Percentiles rank a stretch among this genome's conserved stretches.
Evolutionary conservation across 2,797 vertebrate genomes (phyloP).

Genomic region (Trichosurus vulpecula): DNA sequence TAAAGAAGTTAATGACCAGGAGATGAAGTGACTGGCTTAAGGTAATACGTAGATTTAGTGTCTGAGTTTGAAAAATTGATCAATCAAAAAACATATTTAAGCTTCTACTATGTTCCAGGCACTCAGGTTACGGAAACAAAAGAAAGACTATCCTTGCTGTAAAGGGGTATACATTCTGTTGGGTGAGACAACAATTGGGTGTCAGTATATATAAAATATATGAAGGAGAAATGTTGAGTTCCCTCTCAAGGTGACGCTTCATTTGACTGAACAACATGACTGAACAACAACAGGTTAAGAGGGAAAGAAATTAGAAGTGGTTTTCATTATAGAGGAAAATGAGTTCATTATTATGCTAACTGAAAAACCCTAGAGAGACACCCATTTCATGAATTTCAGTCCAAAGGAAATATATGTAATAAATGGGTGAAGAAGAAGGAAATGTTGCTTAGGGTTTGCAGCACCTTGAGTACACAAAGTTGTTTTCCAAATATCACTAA

Average conservation of each 20-base stretch:
- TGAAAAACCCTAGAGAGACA: conserved; percentile 15
- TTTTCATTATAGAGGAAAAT: conserved; percentile 49
- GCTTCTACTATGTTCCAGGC: neutral
- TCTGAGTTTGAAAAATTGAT: neutral
- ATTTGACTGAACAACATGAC: neutral
- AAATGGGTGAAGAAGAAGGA: conserved; percentile 22
- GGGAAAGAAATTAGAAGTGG: neutral
- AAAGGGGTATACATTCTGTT: neutral
- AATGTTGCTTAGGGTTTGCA: conserved; percentile 4
- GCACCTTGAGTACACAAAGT: conserved; percentile 21
- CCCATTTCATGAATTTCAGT: neutral
- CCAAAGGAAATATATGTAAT: conserved; percentile 17
- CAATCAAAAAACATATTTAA: neutral
- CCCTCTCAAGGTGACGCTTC: neutral
- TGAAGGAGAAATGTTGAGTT: neutral
- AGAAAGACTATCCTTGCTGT: neutral
- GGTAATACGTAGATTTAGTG: neutral
- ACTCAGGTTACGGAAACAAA: neutral
- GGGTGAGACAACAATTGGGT: neutral
- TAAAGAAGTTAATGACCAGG: neutral
- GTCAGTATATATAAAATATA: neutral
- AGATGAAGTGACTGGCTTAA: neutral
- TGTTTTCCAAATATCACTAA: neutral
- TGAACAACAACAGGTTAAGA: neutral
- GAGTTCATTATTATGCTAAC: conserved; percentile 43